Evolutionary conservation across 1,140 invertebrate genomes (phyloP).

Genomic region (Bombus waltoni): DNA sequence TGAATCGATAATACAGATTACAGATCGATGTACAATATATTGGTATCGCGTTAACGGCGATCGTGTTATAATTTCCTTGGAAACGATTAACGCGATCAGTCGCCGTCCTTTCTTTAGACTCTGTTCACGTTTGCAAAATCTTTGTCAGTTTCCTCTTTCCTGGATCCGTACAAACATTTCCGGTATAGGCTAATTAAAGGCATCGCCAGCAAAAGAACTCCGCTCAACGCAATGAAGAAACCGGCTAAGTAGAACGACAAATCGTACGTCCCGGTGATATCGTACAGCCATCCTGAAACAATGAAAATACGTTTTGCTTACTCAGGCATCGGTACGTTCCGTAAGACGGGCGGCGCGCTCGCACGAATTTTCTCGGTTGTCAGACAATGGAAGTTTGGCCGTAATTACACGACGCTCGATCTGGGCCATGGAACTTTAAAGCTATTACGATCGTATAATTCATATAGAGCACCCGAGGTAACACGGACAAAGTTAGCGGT

Average conservation of each 20-base stretch:
- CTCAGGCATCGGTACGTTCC: no score
- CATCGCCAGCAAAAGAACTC: slow-evolving; percentile 88
- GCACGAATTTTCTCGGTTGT: background rate
- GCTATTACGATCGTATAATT: slow-evolving; percentile 22
- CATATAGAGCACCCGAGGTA: background rate
- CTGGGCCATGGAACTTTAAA: background rate
- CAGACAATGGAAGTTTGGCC: background rate
- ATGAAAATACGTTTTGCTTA: slow-evolving; percentile 9
- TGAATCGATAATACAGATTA: background rate
- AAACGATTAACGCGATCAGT: background rate
- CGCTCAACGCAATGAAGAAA: slow-evolving; percentile 92
- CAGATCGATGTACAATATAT: background rate
- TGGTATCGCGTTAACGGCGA: background rate
- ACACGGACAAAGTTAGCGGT: background rate
- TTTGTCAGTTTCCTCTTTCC: slow-evolving; percentile 64
- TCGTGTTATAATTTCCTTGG: background rate
- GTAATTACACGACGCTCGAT: background rate
- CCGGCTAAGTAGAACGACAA: slow-evolving; percentile 94
- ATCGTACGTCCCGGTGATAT: slow-evolving; percentile 90
- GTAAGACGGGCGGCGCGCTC: background rate
- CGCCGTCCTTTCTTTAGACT: slow-evolving; percentile 62
- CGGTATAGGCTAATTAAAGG: slow-evolving; percentile 83
- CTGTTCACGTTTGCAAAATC: slow-evolving; percentile 75
- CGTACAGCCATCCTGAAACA: slow-evolving; percentile 90
- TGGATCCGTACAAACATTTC: slow-evolving; percentile 66